These are phyloP conservation scores for Meriones unguiculatus DNA, from an alignment of 2,113 vertebrate genomes.

Conservation along the genomic window DNA sequence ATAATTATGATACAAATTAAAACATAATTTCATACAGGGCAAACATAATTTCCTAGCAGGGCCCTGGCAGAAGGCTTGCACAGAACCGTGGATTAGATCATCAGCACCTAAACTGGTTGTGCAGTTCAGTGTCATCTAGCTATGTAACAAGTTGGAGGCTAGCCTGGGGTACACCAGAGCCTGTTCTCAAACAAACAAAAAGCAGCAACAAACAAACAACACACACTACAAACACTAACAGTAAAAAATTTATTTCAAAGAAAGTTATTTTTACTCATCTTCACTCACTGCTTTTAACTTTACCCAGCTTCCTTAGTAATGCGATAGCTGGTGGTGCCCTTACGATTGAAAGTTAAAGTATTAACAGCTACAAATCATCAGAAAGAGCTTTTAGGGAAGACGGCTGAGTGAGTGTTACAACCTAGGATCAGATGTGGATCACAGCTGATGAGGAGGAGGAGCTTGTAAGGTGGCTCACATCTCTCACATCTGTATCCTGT, in stretches of 20 bases:
- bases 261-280: slow-evolving; percentile 17
- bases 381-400: background rate
- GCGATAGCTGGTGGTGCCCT: background rate
- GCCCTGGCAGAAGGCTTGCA: background rate
- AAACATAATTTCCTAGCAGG: no score
- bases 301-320: background rate
- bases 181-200: background rate
- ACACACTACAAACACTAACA: background rate
- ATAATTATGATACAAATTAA: background rate
- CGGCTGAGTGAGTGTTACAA: background rate
- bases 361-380: background rate
- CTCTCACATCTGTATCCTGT: background rate
- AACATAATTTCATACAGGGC: background rate
- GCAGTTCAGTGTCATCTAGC: background rate
- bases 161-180: background rate
- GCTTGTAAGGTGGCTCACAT: background rate
- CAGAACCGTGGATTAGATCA: background rate
- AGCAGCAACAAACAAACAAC: background rate
- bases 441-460: background rate
- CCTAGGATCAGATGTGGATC: background rate
- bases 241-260: background rate
- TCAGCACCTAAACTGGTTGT: background rate
- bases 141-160: background rate
- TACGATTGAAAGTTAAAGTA: slow-evolving; percentile 50
- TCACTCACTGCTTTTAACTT: slow-evolving; percentile 11